Conservation (phyloP, 2,797 vertebrate genomes). For the Danio kyathit region DNA sequence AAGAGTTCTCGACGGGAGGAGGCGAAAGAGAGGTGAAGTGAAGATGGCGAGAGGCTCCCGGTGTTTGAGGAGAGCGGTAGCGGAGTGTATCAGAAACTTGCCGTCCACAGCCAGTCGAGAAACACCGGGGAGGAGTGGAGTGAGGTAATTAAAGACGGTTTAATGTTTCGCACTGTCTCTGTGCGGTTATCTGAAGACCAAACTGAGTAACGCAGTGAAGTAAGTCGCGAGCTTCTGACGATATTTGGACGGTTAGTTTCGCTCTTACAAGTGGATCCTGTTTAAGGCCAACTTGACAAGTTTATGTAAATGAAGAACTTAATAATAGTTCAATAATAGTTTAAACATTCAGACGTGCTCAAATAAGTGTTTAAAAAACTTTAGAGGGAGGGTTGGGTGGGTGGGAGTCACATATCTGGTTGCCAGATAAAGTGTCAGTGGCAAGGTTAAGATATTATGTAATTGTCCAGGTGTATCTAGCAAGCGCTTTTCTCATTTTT, state of each 20-base stretch:
- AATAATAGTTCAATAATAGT: background rate
- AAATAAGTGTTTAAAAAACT: slow-evolving; percentile 7
- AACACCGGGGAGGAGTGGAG: slow-evolving; percentile 65
- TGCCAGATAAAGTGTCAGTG: slow-evolving; percentile 33
- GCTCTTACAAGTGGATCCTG: background rate
- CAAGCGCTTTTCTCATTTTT: background rate
- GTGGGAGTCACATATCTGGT: slow-evolving; percentile 23
- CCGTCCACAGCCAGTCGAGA: slow-evolving; percentile 70
- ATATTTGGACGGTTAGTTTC: slow-evolving; percentile 34
- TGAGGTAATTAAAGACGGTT: slow-evolving; percentile 70
- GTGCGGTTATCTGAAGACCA: background rate
- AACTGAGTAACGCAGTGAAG: background rate
- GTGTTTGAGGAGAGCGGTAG: slow-evolving; percentile 71
- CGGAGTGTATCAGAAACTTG: slow-evolving; percentile 74
- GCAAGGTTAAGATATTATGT: slow-evolving; percentile 38
- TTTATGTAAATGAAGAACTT: background rate
- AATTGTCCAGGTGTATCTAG: slow-evolving; percentile 8
- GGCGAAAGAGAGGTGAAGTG: slow-evolving; percentile 52
- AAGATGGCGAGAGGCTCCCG: slow-evolving; percentile 83
- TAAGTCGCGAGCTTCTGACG: slow-evolving; percentile 13
- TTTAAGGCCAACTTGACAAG: background rate
- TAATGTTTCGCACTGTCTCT: background rate
- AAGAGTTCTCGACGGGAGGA: slow-evolving; percentile 29
- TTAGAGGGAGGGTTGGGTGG: background rate
- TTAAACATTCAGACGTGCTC: background rate